Evolutionary conservation across 2,113 vertebrate species (phyloP), one percentile per base, ranked within the genome.

Genomic region (Myiagra hebetior): DNA sequence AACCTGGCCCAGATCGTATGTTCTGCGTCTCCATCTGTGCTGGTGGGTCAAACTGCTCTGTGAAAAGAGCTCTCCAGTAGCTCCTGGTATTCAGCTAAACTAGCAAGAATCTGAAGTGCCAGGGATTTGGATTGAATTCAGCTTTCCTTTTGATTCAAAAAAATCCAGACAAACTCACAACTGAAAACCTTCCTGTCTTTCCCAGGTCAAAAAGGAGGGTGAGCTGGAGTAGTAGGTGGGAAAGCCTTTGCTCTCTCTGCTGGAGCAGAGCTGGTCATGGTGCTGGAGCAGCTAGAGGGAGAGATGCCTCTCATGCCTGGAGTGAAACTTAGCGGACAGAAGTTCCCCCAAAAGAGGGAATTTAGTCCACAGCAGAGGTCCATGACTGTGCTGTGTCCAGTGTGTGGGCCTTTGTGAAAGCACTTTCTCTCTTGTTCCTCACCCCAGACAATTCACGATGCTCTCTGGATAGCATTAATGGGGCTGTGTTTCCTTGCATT

Each of bases 221-320:
- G 10, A 56, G 22, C 10, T 73, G 72, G 27, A 70, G 44, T 14
- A 15, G 37, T 31, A 5, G 30, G 15, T 15, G 26, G 31, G 70
- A 73, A 49, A 16, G n/a, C 27, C 56, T 82, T 70, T 63, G 47
- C 27, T 33, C 10, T 69, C 1, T 0, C 39, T 79, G 44, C 47
- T 1, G 0, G 39, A 67, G 69, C 2, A 3, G 46, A 49, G 18
- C 0, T 0, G 30, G 4, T 2, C 16, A 46, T 0, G 3, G 28
- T 5, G 4, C 28, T 33, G 11, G n/a, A 57, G 50, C 41, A 84
- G 63, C n/a, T 30, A 37, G 27, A 79, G 24, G 1, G 1, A 30
- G 52, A 77, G 11, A 44, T 53, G 46, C 68, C 22, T 76, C 67
- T 83, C 22, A 7, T 13, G n/a, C n/a, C 53, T 44, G 20, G 22